Conservation (phyloP, 2,113 vertebrate genomes). For the Syngnathoides biaculeatus region DNA sequence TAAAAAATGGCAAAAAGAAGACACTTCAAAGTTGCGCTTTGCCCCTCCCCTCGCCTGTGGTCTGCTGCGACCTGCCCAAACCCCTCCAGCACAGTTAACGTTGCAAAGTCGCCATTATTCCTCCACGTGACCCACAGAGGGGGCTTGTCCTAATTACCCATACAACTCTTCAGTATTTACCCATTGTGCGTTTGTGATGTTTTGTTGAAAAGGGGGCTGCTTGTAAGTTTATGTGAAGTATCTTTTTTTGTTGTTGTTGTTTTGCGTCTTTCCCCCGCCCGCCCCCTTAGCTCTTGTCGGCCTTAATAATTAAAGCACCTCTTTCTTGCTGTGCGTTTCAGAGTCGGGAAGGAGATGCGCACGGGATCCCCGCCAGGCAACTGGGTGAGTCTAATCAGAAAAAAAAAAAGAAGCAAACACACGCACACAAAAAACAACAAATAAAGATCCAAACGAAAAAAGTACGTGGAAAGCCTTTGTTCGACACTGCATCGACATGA, state of each 20-base stretch:
- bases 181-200: not conserved
- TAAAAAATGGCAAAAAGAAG: constrained; percentile 44
- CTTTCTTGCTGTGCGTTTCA: constrained; percentile 51
- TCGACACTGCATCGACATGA: not conserved
- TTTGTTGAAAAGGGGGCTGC: not conserved
- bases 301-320: constrained; percentile 29
- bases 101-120: constrained; percentile 55
- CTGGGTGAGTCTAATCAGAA: constrained; percentile 62
- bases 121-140: constrained; percentile 55
- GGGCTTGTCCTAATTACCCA: constrained; percentile 49
- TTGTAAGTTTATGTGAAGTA: constrained; percentile 12
- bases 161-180: constrained; percentile 30
- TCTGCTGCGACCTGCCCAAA: constrained; percentile 41
- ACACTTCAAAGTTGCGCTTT: constrained; percentile 52
- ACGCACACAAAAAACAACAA: not conserved
- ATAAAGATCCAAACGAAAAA: not conserved
- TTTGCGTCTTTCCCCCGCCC: not conserved
- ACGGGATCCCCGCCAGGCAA: constrained; percentile 54
- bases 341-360: constrained; percentile 55
- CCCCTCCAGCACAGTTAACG: constrained; percentile 53
- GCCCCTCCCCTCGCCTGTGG: constrained; percentile 42
- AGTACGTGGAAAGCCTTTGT: not conserved
- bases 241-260: constrained; percentile 1
- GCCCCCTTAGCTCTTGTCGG: not conserved
- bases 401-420: not conserved